Evolutionary conservation across 2,797 vertebrate species (phyloP), one percentile per base, ranked within the genome.

Genomic region (Muscicapa striata): DNA sequence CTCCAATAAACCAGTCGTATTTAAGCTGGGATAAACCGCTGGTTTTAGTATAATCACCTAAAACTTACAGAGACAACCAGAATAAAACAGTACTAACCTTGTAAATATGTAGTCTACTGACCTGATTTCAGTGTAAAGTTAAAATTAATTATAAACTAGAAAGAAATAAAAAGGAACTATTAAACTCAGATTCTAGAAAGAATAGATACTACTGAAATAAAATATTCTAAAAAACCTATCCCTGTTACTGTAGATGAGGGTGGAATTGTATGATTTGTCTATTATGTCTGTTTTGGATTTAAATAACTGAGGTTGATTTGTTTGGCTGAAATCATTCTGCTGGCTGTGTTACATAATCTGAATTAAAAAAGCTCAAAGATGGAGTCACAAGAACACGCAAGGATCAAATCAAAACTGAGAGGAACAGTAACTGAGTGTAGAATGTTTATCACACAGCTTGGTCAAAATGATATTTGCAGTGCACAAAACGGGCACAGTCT

Each of bases 41-140:
- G 45, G 67, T 64, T 93, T 96, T 89, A 87, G 79, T 72, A 91
- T 93, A 95, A 95, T 94, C 78, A 89, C 57, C 40, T 94, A 74
- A 80, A 94, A 89, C n/a, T 89, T 61, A 63, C 6, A 16, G 88
- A 89, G 46, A 58, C 61, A 85, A 52, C 68, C 29, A 40, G 72
- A 87, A 86, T 66, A 69, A 51, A 91, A 45, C 52, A 74, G 48
- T 57, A 38, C 64, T 85, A 79, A 68, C 84, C 30, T 83, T 84
- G 79, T 36, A 79, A 92, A 79, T 68, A 51, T 9, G 5, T 74
- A 87, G 75, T 87, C 58, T 91, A 87, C 68, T 96, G 89, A 75
- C 79, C 76, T 2, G 3, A 55, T 85, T 94, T 89, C 58, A 59
- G 26, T 69, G 27, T 51, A 45, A 54, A 75, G 26, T 77, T 87